These are phyloP conservation scores for Isotomurus palustris DNA, from an alignment of 2,888 invertebrate genomes.

Conservation along the genomic window DNA sequence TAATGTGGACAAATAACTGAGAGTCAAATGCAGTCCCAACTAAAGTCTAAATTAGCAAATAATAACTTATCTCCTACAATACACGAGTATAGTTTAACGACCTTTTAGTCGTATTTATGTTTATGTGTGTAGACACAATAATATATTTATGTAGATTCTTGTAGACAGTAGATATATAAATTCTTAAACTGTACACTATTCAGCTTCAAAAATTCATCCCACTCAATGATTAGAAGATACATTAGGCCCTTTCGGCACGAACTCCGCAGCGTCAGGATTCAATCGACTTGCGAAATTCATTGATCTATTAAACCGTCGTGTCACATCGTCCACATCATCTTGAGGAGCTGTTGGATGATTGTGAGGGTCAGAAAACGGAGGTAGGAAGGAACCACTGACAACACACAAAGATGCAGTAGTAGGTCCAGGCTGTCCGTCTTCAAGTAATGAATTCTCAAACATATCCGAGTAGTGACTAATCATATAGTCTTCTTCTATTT, in stretches of 20 bases:
- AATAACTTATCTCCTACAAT: too few species aligned
- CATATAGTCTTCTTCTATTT: constrained; percentile 77
- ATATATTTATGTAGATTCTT: neutral
- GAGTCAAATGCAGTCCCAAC: too few species aligned
- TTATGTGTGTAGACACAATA: neutral
- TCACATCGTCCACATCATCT: constrained; percentile 34
- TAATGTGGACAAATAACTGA: too few species aligned
- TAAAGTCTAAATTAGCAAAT: too few species aligned
- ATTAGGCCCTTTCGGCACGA: constrained; percentile 58
- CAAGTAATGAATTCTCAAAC: constrained; percentile 60
- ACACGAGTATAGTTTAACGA: too few species aligned
- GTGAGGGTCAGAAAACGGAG: constrained; percentile 14
- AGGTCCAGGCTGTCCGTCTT: constrained; percentile 46
- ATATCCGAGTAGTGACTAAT: constrained; percentile 75
- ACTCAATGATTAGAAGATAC: constrained; percentile 1
- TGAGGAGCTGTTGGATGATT: constrained; percentile 7
- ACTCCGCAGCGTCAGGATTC: constrained; percentile 81
- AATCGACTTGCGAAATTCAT: constrained; percentile 60
- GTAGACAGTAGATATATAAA: neutral
- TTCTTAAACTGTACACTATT: neutral
- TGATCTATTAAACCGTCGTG: constrained; percentile 33
- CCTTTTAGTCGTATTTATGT: too few species aligned
- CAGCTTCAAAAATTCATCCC: too few species aligned
- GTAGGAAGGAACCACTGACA: constrained; percentile 28
- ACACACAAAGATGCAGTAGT: constrained; percentile 33